phyloP scores from a whole-genome alignment of 2,888 invertebrate genomes.

The Hermodice carunculata region DNA sequence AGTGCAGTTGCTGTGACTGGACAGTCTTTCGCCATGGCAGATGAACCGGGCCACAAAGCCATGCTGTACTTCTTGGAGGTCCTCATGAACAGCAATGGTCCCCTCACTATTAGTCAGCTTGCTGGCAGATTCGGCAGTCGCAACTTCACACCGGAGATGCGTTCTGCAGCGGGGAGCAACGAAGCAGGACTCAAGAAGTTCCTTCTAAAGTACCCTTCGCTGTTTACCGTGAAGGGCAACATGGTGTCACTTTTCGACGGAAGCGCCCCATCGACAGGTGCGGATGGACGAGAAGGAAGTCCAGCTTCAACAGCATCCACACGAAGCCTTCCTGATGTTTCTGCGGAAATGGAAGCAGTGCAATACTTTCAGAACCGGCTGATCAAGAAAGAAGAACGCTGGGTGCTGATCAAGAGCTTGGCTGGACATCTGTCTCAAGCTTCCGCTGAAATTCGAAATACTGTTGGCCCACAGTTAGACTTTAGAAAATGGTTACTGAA shows the following conservation, averaged over 20 bases:
- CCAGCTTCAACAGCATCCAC: constrained; percentile 51
- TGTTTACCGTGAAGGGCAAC: constrained; percentile 88
- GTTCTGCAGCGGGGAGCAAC: constrained; percentile 80
- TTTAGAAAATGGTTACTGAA: constrained; percentile 66
- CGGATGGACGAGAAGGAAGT: constrained; percentile 49
- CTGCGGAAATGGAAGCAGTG: constrained; percentile 89
- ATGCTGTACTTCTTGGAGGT: constrained; percentile 98
- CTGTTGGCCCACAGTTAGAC: constrained; percentile 68
- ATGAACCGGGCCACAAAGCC: constrained; percentile 70
- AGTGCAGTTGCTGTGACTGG: no score
- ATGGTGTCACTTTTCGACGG: constrained; percentile 45
- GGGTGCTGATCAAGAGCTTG: constrained; percentile 96
- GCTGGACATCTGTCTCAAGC: constrained; percentile 97
- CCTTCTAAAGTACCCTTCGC: constrained; percentile 93
- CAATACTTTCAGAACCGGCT: constrained; percentile 97
- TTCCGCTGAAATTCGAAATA: constrained; percentile 70
- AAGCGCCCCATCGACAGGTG: constrained; percentile 1
- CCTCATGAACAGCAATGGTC: constrained; percentile 92
- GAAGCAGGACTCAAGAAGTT: constrained; percentile 96
- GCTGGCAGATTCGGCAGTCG: constrained; percentile 99
- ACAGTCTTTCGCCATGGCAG: constrained; percentile 62
- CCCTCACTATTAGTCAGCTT: constrained; percentile 95
- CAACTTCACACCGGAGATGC: constrained; percentile 98
- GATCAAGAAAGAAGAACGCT: constrained; percentile 92
- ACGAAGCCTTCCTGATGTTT: constrained; percentile 57